phyloP scores from a whole-genome alignment of 2,888 invertebrate species.

The Megaustenia siamemsis region DNA sequence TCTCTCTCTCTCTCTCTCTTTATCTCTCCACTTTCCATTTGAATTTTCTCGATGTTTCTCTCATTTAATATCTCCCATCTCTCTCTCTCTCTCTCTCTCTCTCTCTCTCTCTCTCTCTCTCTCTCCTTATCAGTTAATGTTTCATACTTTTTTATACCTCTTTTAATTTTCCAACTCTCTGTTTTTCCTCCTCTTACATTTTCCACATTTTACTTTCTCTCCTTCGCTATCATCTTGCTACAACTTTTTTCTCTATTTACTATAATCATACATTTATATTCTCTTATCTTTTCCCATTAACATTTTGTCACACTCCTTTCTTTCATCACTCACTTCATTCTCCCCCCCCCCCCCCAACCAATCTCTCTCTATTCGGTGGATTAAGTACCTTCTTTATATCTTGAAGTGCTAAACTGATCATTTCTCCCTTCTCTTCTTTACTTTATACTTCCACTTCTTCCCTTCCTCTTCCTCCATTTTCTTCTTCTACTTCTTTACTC shows the following conservation, averaged over 20 bases:
- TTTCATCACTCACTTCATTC: neutral
- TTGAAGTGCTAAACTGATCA: neutral
- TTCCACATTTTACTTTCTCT: no score
- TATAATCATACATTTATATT: no score
- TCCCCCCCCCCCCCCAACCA: neutral
- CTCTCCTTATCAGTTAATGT: no score
- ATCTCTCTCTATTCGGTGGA: neutral
- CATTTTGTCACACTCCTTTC: neutral
- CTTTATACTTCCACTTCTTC: neutral
- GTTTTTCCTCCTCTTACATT: no score
- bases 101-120: neutral
- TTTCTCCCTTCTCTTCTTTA: neutral
- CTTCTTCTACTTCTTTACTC: neutral
- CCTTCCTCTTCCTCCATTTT: neutral
- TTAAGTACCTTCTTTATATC: neutral
- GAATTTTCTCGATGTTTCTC: no score
- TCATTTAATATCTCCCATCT: neutral
- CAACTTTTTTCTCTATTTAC: no score
- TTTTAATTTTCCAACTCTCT: no score
- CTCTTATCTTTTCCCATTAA: no score
- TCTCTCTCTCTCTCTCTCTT: no score
- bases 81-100: slow-evolving; percentile 13
- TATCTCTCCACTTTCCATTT: neutral
- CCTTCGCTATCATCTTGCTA: no score
- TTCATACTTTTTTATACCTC: no score